Conservation (phyloP, 1,140 invertebrate genomes). For the Macrostomum lignano region DNA sequence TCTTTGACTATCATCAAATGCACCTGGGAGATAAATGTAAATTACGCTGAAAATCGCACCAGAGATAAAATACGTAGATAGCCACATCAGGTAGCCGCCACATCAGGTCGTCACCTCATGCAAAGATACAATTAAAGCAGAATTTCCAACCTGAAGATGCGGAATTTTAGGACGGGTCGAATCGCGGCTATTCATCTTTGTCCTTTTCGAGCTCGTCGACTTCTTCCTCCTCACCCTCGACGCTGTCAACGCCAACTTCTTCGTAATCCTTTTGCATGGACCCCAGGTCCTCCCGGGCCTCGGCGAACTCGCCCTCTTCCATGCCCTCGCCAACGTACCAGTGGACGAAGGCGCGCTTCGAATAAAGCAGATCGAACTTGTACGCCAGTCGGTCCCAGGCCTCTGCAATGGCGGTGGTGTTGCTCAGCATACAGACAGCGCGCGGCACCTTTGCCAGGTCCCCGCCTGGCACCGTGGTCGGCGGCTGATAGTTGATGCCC, state of each 20-base stretch:
- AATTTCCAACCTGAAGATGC: no score
- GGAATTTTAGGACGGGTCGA: no score
- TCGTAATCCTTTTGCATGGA: slow-evolving; percentile 11
- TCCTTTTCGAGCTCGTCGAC: no score
- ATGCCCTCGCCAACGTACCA: slow-evolving; percentile 11
- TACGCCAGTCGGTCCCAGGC: slow-evolving; percentile 12
- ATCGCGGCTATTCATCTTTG: no score
- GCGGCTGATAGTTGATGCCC: slow-evolving; percentile 15
- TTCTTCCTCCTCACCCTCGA: no score
- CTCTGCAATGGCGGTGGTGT: slow-evolving; percentile 47
- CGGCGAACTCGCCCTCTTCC: slow-evolving; percentile 11
- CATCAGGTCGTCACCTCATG: no score
- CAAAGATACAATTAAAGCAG: no score
- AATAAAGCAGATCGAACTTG: slow-evolving; percentile 11
- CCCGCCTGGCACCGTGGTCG: slow-evolving; percentile 14
- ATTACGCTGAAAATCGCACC: no score
- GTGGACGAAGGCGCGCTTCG: slow-evolving; percentile 8
- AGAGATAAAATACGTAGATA: no score
- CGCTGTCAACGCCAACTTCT: slow-evolving; percentile 9
- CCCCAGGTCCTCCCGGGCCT: slow-evolving; percentile 13
- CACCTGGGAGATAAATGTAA: no score
- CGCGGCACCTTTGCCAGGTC: slow-evolving; percentile 18
- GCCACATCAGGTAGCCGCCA: no score
- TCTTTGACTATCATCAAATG: no score
- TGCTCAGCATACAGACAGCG: slow-evolving; percentile 42